Percentiles rank a stretch among this genome's conserved stretches.
Evolutionary conservation across 2,797 vertebrate genomes (phyloP).

Genomic region (Carapus acus): DNA sequence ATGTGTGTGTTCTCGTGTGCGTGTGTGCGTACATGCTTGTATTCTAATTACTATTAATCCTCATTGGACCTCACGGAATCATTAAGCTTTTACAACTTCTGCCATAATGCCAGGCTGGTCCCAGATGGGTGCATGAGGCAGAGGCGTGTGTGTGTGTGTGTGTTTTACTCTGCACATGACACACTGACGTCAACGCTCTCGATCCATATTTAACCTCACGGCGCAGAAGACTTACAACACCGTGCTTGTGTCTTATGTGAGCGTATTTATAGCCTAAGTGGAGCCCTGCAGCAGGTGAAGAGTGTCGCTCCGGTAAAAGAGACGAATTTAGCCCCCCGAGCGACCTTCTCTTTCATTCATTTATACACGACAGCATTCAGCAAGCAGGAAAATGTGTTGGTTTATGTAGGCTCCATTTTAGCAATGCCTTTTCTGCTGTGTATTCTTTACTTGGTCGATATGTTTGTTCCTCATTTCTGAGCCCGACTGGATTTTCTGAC

Average conservation of each 20-base stretch:
- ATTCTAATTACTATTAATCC: slow-evolving; percentile 35
- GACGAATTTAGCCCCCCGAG: background rate
- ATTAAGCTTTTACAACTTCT: slow-evolving; percentile 53
- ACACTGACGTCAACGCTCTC: slow-evolving; percentile 68
- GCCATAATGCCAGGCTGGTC: slow-evolving; percentile 54
- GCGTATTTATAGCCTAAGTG: slow-evolving; percentile 54
- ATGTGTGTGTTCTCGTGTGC: background rate
- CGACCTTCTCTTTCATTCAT: no score
- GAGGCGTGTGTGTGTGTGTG: slow-evolving; percentile 5
- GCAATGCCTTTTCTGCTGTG: no score
- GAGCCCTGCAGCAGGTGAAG: slow-evolving; percentile 48
- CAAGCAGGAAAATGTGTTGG: no score
- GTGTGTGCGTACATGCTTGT: slow-evolving; percentile 11
- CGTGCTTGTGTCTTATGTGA: slow-evolving; percentile 57
- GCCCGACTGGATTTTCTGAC: no score
- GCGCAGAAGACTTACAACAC: slow-evolving; percentile 51
- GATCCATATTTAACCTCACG: slow-evolving; percentile 56
- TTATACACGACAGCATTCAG: no score
- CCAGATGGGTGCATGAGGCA: slow-evolving; percentile 60
- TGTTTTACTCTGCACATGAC: slow-evolving; percentile 21
- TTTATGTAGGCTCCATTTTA: no score
- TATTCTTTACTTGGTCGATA: no score
- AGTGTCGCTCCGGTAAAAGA: slow-evolving; percentile 7
- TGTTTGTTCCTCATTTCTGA: no score
- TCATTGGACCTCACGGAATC: slow-evolving; percentile 32